Evolutionary conservation across 2,797 vertebrate species (phyloP), one percentile per base, ranked within the genome.

Genomic region (Triplophysa bombifrons): DNA sequence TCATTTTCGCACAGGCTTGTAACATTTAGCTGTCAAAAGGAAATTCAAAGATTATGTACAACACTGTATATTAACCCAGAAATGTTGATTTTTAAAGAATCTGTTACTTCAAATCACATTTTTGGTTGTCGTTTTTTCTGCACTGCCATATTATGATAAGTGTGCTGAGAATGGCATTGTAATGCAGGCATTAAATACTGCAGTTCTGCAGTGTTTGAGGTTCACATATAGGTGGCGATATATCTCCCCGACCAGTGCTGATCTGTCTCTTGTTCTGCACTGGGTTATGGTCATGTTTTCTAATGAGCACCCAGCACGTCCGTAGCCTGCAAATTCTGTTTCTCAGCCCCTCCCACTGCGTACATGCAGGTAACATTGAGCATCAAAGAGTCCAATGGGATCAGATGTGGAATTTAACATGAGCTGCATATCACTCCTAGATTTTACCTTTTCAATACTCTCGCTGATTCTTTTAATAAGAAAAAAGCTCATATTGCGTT

Each of bases 271-370:
- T 82, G 82, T 86, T 90, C 92, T 92, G 92, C 92, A 92, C 92
- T 71, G 83, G 85, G 87, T 91, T 87, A 84, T 93, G 92, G 92
- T 85, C 90, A 87, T 93, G 91, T 77, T 90, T 94, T 88, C 84
- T 91, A 93, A 93, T 93, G 92, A 93, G 92, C 90, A 81, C 82
- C 55, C 61, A 87, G 85, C 88, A 89, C 88, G 90, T 89, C 85
- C 84, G 85, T 80, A 48, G 83, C 88, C 82, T 81, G 88, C 88
- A 90, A 89, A 89, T 89, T 88, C 88, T 80, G 81, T 85, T 80
- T 79, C 14, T 81, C 65, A 67, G 79, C 72, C 88, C 82, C 87
- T 85, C 25, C 72, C 72, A 60, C 76, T 74, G 76, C 81, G 30
- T 66, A 78, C 84, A 82, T 85, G 84, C 64, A 77, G 81, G 85